These are phyloP conservation scores for Cancer borealis DNA, from an alignment of 2,888 invertebrate species.

Conservation along the genomic window DNA sequence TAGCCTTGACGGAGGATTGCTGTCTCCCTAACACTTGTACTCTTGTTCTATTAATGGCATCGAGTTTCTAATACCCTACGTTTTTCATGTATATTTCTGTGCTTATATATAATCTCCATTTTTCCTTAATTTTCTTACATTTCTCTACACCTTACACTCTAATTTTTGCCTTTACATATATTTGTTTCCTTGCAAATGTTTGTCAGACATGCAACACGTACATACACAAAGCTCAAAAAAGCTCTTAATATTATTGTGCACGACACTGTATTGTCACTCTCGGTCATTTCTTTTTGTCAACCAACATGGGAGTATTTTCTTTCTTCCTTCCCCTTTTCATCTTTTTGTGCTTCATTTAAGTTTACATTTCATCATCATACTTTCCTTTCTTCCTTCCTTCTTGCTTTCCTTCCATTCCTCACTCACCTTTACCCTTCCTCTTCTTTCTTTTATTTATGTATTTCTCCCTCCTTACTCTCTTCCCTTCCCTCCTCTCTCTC, in stretches of 20 bases:
- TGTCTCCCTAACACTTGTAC: no score
- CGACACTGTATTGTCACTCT: neutral
- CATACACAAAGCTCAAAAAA: neutral
- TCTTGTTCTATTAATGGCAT: no score
- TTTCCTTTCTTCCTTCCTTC: neutral
- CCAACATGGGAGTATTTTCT: neutral
- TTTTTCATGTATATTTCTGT: neutral
- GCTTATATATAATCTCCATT: neutral
- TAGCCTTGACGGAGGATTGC: no score
- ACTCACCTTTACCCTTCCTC: neutral
- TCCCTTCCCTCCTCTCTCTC: neutral
- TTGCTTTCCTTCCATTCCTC: neutral
- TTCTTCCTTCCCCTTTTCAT: neutral
- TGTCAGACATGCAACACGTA: neutral
- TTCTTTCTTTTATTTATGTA: neutral
- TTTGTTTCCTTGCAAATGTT: neutral
- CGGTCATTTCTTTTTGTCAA: neutral
- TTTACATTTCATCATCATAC: neutral
- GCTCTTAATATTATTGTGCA: neutral
- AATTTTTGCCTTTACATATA: neutral
- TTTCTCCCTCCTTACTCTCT: neutral
- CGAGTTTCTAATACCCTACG: neutral
- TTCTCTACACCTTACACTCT: neutral
- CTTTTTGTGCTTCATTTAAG: neutral
- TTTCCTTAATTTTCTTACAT: neutral